A percentile compares a stretch with the other conserved stretches of the same genome.
Evolutionary conservation across 2,888 invertebrate genomes (phyloP).

Genomic region (Orchestes rusci): DNA sequence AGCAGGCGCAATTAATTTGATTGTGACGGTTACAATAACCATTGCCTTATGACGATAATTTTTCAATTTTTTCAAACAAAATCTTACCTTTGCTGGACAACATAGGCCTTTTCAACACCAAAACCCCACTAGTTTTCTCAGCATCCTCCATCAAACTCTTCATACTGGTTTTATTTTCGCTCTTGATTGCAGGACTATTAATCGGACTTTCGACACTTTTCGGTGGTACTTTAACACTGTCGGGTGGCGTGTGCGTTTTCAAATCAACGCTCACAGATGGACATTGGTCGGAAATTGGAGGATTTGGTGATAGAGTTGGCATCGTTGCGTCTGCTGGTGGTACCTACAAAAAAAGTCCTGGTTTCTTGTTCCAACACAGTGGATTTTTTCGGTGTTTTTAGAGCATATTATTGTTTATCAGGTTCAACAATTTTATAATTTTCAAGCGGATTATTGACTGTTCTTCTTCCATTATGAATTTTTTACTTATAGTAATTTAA

Average conservation of each 20-base stretch:
- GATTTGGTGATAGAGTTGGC: slow-evolving; percentile 68
- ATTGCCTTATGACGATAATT: no score
- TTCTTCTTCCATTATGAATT: no score
- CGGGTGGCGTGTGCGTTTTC: slow-evolving; percentile 28
- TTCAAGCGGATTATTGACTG: no score
- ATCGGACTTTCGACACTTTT: slow-evolving; percentile 30
- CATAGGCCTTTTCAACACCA: slow-evolving; percentile 62
- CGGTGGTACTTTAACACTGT: slow-evolving; percentile 24
- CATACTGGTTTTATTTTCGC: slow-evolving; percentile 15
- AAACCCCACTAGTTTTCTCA: slow-evolving; percentile 29
- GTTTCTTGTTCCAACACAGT: no score
- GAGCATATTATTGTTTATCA: no score
- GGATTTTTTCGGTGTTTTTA: no score
- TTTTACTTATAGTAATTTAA: no score
- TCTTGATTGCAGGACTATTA: slow-evolving; percentile 22
- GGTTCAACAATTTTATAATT: no score
- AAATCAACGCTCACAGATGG: slow-evolving; percentile 34
- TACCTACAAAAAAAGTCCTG: slow-evolving; percentile 17
- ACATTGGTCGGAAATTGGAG: slow-evolving; percentile 46
- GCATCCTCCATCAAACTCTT: slow-evolving; percentile 23
- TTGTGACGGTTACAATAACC: no score
- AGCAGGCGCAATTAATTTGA: no score
- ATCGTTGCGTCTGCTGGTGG: slow-evolving; percentile 59
- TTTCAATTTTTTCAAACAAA: no score
- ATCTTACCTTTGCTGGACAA: slow-evolving; percentile 55